Base-by-base conservation (phyloP, 2,113 vertebrate genomes). In the Natator depressus region DNA sequence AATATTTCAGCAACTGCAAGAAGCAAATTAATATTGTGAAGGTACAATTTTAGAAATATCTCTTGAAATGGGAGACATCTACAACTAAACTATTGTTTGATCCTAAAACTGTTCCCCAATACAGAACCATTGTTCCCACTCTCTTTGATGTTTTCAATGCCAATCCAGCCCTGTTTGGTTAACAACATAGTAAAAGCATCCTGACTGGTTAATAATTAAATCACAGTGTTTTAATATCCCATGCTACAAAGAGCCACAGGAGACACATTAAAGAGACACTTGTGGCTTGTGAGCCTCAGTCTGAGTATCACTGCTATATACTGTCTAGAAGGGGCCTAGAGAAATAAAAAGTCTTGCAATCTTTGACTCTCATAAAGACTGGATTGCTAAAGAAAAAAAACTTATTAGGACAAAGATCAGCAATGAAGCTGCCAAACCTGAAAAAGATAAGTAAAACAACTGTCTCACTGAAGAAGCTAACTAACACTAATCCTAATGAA, bases 151-250 rank as follows among this genome's bases (percentile, higher is more conserved):
- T 69, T 69, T 69, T 88, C 97, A 93, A 79, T 95, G 98, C 98
- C 99, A 99, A 69, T 98, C 98, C 2, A 82, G 96, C 98, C 98
- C 98, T 29, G 95, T 97, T 93, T 99, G 55, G 25, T 57, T 57
- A 27, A 57, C 11, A 57, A 27, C 55, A 57, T 57, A 57, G 10
- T 25, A 57, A 57, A 24, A 27, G 25, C 55, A 24, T 57, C 24
- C 55, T 57, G 55, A 57, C 11, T 57, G 25, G 25, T 57, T 57
- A 57, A 11, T 57, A 57, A 57, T 27, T 57, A 57, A 57, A 57
- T 57, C 55, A 57, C 55, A 57, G 55, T 57, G 54, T 57, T 25
- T 57, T 27, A 57, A 57, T 57, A 57, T 57, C 55, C 24, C 25
- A 2, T 57, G 55, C 25, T 57, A 25, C 25, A 10, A 57, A 57